phyloP scores from a whole-genome alignment of 2,888 invertebrate genomes.

The Campoplex nolae region DNA sequence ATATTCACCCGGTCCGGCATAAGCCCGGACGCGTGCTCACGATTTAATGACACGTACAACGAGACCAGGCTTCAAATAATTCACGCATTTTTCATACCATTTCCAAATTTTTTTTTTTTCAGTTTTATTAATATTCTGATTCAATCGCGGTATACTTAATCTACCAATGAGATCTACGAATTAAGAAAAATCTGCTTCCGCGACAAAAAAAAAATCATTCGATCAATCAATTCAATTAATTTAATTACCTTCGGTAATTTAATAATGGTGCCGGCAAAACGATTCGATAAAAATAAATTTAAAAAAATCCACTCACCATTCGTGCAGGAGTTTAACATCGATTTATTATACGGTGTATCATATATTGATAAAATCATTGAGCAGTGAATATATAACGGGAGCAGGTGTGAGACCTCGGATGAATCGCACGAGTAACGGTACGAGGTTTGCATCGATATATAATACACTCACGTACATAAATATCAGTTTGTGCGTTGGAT shows the following conservation, averaged over 20 bases:
- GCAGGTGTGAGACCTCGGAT: slow-evolving; percentile 33
- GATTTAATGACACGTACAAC: slow-evolving; percentile 37
- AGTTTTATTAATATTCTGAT: no score
- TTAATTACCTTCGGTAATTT: not conserved
- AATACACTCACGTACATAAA: slow-evolving; percentile 36
- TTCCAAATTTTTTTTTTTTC: slow-evolving; percentile 1
- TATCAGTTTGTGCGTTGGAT: slow-evolving; percentile 52
- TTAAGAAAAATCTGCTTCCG: no score
- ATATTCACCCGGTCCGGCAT: slow-evolving; percentile 32
- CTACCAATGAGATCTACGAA: no score
- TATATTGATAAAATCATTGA: slow-evolving; percentile 39
- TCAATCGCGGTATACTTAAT: no score
- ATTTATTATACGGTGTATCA: slow-evolving; percentile 3
- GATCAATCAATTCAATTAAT: not conserved
- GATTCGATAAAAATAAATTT: not conserved
- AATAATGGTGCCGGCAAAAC: not conserved
- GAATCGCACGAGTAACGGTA: slow-evolving; percentile 38
- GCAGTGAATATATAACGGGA: slow-evolving; percentile 48
- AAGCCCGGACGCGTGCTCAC: not conserved
- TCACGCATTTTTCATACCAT: not conserved
- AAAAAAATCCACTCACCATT: not conserved
- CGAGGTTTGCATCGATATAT: slow-evolving; percentile 30
- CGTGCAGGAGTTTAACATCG: not conserved
- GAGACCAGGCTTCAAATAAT: not conserved
- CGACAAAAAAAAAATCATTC: not conserved